Base-by-base conservation (phyloP, 2,888 invertebrate species). In the Chymomyza amoena region DNA sequence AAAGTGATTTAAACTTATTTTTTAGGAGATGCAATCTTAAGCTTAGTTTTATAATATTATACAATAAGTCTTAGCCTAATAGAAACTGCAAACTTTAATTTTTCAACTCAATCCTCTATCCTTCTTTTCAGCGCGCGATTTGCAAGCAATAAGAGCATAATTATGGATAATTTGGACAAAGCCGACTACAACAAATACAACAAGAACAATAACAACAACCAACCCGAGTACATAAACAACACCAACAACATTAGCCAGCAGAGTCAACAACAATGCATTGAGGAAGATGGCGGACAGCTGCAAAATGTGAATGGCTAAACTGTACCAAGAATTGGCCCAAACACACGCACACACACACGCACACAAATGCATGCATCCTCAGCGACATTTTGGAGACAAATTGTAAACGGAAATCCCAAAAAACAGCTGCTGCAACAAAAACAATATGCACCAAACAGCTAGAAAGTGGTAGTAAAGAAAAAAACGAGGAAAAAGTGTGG, bases 151-250 rank as follows among this genome's bases (percentile, higher is more conserved):
- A 64, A 67, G 70, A 73, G 70, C 72, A 71, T 75, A 88, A 81
- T 85, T 80, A 88, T 87, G 89, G 73, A 72, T 70, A 79, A 75
- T 70, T 73, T 69, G 64, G 60, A 64, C 57, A 74, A 76, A 80
- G 52, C 79, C 73, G 54, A 61, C 77, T 75, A 51, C 66, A 66
- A 61, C 66, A 25, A 25, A 61, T 59, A 6, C 1, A 6, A 32
- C 9, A 32, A 6, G 7, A 32, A 6, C 32, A 32, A 60, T 1
- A 13, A n/a, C 50, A 62, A n/a, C 61, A 78, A 57, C 66, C 25
- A 25, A 25, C 25, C 25, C 25, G 25, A 25, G 25, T 25, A 25
- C 25, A 2, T 25, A 25, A 25, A 25, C 25, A 25, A n/a, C n/a
- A n/a, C n/a, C n/a, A 73, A 51, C 69, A 72, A 45, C 13, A 59